phyloP scores from a whole-genome alignment of 1,140 invertebrate species.

The Cephus cinctus region DNA sequence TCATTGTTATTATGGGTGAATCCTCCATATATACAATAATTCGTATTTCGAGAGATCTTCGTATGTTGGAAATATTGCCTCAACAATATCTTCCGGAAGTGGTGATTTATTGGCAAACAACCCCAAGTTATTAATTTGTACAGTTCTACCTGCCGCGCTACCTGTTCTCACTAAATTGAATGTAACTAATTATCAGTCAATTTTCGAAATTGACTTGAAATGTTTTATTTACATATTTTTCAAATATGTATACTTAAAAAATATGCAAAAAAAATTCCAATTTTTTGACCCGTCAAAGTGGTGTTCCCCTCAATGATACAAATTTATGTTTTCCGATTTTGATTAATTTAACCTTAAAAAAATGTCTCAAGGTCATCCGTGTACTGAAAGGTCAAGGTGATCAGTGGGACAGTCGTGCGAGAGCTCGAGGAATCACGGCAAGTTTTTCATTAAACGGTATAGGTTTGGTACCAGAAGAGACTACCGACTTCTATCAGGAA shows the following conservation, averaged over 20 bases:
- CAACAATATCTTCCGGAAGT: neutral
- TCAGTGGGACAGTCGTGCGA: constrained; percentile 79
- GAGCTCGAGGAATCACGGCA: constrained; percentile 76
- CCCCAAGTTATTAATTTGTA: constrained; percentile 1
- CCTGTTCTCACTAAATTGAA: too few species aligned
- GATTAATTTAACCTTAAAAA: neutral
- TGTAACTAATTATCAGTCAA: too few species aligned
- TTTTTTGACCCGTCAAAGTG: too few species aligned
- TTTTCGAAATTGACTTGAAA: too few species aligned
- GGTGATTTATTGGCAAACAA: constrained; percentile 1
- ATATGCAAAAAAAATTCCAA: too few species aligned
- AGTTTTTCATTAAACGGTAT: constrained; percentile 85
- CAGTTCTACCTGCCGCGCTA: too few species aligned
- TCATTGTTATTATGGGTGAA: neutral
- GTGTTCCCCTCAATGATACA: too few species aligned
- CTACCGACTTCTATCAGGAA: constrained; percentile 82
- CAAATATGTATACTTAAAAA: too few species aligned
- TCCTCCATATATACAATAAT: neutral
- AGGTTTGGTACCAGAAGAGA: constrained; percentile 74
- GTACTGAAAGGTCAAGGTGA: constrained; percentile 81
- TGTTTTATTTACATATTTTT: too few species aligned
- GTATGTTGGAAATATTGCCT: neutral
- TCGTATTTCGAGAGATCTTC: neutral
- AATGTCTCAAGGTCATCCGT: constrained; percentile 63
- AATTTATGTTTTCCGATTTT: neutral